These are phyloP conservation scores for Drosophila picticornis DNA, from an alignment of 2,888 invertebrate species.

Conservation along the genomic window DNA sequence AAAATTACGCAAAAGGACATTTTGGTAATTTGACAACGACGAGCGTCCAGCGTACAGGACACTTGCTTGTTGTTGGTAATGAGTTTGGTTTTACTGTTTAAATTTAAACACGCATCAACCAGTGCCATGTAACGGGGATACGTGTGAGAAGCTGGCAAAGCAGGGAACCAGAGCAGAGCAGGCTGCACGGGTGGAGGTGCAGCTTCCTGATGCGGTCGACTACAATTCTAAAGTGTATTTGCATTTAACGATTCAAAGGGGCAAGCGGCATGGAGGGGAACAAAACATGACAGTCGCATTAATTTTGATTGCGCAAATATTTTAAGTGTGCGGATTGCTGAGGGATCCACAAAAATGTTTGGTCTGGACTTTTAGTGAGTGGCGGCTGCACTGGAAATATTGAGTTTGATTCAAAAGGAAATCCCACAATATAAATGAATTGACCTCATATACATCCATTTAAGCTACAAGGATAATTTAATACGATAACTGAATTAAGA, in stretches of 20 bases:
- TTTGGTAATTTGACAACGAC: constrained; percentile 80
- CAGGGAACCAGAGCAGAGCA: neutral
- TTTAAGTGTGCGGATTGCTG: constrained; percentile 72
- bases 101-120: constrained; percentile 66
- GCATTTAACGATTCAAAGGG: constrained; percentile 76
- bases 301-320: constrained; percentile 80
- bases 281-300: constrained; percentile 80
- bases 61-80: constrained; percentile 75
- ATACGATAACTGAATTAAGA: neutral
- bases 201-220: constrained; percentile 55
- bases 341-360: constrained; percentile 50
- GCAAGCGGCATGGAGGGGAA: neutral
- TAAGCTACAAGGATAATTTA: neutral
- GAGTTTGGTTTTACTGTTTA: constrained; percentile 82
- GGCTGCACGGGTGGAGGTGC: neutral
- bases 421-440: neutral
- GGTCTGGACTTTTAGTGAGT: constrained; percentile 14
- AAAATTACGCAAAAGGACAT: constrained; percentile 81
- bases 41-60: constrained; percentile 33
- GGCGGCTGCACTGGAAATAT: constrained; percentile 1
- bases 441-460: neutral
- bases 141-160: neutral
- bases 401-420: neutral
- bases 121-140: constrained; percentile 22
- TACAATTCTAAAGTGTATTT: constrained; percentile 83